phyloP scores from a whole-genome alignment of 2,113 vertebrate species.

The Urocitellus parryii region DNA sequence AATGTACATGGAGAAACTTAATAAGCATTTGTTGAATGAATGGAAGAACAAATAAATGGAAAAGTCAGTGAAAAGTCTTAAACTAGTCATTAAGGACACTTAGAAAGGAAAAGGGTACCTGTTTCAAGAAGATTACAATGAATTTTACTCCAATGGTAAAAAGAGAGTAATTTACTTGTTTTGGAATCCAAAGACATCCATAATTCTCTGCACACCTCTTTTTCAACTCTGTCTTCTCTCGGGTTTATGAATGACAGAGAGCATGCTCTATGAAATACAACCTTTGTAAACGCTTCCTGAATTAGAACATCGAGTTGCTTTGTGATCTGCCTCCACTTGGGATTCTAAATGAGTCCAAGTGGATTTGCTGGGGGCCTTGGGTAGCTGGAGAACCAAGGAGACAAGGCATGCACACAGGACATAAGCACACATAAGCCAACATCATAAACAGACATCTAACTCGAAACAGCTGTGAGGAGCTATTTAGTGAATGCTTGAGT shows the following conservation, averaged over 20 bases:
- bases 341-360: slow-evolving; percentile 40
- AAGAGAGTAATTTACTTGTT: neutral
- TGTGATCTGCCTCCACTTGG: slow-evolving; percentile 31
- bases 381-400: neutral
- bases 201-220: neutral
- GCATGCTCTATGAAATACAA: slow-evolving; percentile 31
- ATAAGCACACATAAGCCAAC: slow-evolving; percentile 28
- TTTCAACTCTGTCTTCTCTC: neutral
- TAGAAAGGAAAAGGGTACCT: neutral
- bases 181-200: neutral
- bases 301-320: slow-evolving; percentile 29
- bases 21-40: slow-evolving; percentile 16
- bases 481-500: slow-evolving; percentile 51
- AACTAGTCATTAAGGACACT: neutral
- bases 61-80: neutral
- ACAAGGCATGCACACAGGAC: neutral
- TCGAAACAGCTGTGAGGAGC: slow-evolving; percentile 70
- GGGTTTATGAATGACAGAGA: slow-evolving; percentile 3
- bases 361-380: slow-evolving; percentile 15
- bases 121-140: slow-evolving; percentile 37
- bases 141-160: neutral
- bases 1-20: neutral
- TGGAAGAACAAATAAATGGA: neutral
- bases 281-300: slow-evolving; percentile 60
- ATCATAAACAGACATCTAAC: slow-evolving; percentile 66